Percentiles rank a stretch among this genome's conserved stretches.
Evolutionary conservation across 2,888 invertebrate species (phyloP).

Genomic region (Sphaerophoria taeniata): DNA sequence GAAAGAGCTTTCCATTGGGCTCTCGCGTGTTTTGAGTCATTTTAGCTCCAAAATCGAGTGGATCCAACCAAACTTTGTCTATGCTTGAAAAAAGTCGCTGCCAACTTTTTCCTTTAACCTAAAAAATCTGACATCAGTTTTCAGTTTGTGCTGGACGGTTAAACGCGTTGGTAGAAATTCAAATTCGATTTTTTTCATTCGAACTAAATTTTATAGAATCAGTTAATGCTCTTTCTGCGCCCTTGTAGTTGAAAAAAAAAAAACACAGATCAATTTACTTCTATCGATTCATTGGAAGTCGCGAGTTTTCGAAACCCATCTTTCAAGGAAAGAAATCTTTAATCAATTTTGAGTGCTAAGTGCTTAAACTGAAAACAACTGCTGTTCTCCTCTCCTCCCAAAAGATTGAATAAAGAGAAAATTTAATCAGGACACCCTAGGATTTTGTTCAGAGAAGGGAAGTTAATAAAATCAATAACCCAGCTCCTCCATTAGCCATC

Average conservation of each 20-base stretch:
- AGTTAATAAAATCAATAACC: slow-evolving; percentile 68
- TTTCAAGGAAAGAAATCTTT: not conserved
- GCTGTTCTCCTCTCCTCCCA: not conserved
- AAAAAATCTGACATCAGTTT: slow-evolving; percentile 32
- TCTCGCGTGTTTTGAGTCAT: slow-evolving; percentile 44
- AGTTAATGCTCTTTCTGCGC: slow-evolving; percentile 21
- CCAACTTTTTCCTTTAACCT: slow-evolving; percentile 40
- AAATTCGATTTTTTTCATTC: slow-evolving; percentile 41
- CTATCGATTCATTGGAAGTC: not conserved
- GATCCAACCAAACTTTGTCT: slow-evolving; percentile 36
- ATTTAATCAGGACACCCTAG: slow-evolving; percentile 35
- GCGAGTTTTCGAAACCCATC: not conserved
- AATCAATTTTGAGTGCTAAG: slow-evolving; percentile 1
- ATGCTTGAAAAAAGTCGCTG: slow-evolving; percentile 1
- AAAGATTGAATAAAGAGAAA: slow-evolving; percentile 7
- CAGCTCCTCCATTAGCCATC: slow-evolving; percentile 35
- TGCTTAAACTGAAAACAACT: not conserved
- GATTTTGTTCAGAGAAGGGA: slow-evolving; percentile 17
- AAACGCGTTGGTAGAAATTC: slow-evolving; percentile 60
- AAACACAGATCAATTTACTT: not conserved
- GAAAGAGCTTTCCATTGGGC: slow-evolving; percentile 19
- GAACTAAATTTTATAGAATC: slow-evolving; percentile 11
- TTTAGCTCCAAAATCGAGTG: slow-evolving; percentile 46
- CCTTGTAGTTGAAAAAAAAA: slow-evolving; percentile 16
- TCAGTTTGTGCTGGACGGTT: slow-evolving; percentile 68